phyloP scores from a whole-genome alignment of 1,140 invertebrate species.

The Drosophila subpulchrella region DNA sequence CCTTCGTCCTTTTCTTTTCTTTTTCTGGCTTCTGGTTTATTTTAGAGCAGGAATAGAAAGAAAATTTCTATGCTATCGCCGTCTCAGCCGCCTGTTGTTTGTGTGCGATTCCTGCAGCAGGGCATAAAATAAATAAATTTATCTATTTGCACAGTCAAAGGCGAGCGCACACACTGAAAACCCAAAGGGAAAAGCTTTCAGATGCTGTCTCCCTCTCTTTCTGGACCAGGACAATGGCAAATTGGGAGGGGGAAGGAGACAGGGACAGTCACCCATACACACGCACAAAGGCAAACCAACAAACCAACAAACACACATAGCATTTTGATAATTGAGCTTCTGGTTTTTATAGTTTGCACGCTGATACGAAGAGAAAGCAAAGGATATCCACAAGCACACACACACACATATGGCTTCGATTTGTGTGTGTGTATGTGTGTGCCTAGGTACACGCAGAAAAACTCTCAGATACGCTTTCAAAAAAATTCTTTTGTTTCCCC shows the following conservation, averaged over 20 bases:
- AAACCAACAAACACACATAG: conserved; percentile 67
- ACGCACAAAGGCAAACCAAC: conserved; percentile 15
- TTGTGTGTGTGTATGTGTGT: conserved; percentile 4
- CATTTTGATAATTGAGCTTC: conserved; percentile 81
- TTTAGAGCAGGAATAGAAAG: conserved; percentile 33
- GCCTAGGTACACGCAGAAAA: conserved; percentile 5
- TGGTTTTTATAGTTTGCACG: conserved; percentile 77
- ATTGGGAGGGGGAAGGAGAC: conserved; percentile 9
- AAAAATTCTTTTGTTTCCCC: background rate
- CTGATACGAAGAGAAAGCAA: conserved; percentile 54
- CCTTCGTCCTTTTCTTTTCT: background rate
- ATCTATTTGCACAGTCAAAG: conserved; percentile 80
- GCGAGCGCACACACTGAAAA: conserved; percentile 61
- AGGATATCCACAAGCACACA: conserved; percentile 22
- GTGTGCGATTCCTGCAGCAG: conserved; percentile 58
- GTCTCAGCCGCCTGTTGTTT: conserved; percentile 20
- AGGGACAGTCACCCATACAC: conserved; percentile 41
- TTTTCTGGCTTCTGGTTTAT: conserved; percentile 28
- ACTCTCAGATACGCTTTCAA: background rate
- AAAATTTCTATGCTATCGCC: conserved; percentile 25
- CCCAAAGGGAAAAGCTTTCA: conserved; percentile 66
- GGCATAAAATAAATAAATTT: conserved; percentile 81
- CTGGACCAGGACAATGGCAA: conserved; percentile 15
- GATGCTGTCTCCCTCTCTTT: background rate
- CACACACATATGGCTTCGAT: conserved; percentile 8